phyloP scores from a whole-genome alignment of 2,113 vertebrate species.

The Barnardius zonarius region DNA sequence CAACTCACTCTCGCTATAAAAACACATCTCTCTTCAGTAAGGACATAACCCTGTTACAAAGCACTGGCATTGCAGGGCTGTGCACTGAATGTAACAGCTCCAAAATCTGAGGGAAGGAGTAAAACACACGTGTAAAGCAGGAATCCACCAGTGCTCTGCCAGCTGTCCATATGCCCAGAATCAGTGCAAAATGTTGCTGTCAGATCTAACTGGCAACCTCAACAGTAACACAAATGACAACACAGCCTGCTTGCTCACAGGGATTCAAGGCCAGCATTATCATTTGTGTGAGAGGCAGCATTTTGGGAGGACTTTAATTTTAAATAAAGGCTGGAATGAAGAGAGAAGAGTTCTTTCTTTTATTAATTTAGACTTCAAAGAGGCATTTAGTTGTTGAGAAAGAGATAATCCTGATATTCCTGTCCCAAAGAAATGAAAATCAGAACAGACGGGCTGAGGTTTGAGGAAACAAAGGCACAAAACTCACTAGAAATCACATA shows the following conservation, averaged over 20 bases:
- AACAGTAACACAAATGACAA: neutral
- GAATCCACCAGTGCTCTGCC: neutral
- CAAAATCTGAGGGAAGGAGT: neutral
- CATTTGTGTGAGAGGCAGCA: neutral
- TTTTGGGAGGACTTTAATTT: neutral
- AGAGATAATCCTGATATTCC: neutral
- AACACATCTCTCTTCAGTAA: neutral
- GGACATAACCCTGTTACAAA: neutral
- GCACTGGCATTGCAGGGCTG: neutral
- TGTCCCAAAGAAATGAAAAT: neutral
- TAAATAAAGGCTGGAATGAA: neutral
- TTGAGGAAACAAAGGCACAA: neutral
- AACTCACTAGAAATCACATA: neutral
- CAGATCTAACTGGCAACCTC: neutral
- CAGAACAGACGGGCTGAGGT: neutral
- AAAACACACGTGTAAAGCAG: neutral
- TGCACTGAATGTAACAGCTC: neutral
- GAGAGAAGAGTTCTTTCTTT: neutral
- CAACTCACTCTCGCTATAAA: neutral
- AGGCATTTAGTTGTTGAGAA: neutral
- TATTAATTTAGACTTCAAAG: neutral
- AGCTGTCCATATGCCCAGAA: neutral
- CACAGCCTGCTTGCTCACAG: neutral
- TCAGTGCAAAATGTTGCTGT: neutral
- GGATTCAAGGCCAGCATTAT: neutral